Evolutionary conservation across 2,888 invertebrate species (phyloP).

Genomic region (Chrysodeixis includens): DNA sequence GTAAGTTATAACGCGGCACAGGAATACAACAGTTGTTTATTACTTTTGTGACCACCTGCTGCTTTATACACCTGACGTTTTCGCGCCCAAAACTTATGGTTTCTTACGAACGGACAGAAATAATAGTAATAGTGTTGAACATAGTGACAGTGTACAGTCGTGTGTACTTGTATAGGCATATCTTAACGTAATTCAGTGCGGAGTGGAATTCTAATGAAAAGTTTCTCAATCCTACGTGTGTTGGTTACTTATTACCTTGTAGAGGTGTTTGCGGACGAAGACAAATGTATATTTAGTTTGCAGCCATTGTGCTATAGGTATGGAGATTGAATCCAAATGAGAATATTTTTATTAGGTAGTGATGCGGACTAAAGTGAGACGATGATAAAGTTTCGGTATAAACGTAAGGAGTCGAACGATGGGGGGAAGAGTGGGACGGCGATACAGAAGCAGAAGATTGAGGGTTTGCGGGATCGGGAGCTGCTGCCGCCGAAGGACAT

Average conservation of each 20-base stretch:
- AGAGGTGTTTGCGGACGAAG: slow-evolving; percentile 73
- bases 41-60: slow-evolving; percentile 73
- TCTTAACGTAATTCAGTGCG: slow-evolving; percentile 63
- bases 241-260: slow-evolving; percentile 83
- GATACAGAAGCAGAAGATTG: slow-evolving; percentile 86
- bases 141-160: slow-evolving; percentile 16
- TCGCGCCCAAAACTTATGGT: slow-evolving; percentile 76
- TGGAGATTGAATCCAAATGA: slow-evolving; percentile 74
- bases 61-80: slow-evolving; percentile 70
- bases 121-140: slow-evolving; percentile 49
- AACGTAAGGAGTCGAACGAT: slow-evolving; percentile 89
- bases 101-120: slow-evolving; percentile 28
- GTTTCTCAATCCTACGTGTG: slow-evolving; percentile 80
- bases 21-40: slow-evolving; percentile 68
- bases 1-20: slow-evolving; percentile 64
- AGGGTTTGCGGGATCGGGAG: slow-evolving; percentile 82
- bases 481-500: slow-evolving; percentile 84
- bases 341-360: slow-evolving; percentile 64
- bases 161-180: slow-evolving; percentile 64
- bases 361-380: slow-evolving; percentile 78
- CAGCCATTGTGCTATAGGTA: slow-evolving; percentile 76
- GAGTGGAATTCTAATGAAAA: slow-evolving; percentile 79
- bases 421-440: slow-evolving; percentile 75
- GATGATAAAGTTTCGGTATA: slow-evolving; percentile 92
- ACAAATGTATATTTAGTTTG: slow-evolving; percentile 79